phyloP scores from a whole-genome alignment of 2,113 vertebrate genomes.

The Tiliqua scincoides region DNA sequence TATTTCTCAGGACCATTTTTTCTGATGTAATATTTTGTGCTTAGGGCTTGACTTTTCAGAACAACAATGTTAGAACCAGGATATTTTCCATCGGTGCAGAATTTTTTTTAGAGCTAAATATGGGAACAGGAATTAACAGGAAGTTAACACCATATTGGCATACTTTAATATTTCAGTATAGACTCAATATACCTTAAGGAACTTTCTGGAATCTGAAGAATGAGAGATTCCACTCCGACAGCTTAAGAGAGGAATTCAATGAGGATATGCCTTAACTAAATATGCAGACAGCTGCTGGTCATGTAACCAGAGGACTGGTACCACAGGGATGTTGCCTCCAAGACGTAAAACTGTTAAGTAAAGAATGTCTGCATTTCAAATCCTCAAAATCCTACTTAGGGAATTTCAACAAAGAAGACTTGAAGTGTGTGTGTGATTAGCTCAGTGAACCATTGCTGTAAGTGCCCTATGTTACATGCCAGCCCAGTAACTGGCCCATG shows the following conservation, averaged over 20 bases:
- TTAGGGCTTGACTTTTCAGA: background rate
- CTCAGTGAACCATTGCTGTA: no score
- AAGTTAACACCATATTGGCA: background rate
- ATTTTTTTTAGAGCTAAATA: background rate
- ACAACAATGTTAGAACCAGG: background rate
- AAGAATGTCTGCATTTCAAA: rapidly evolving
- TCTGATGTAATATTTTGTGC: background rate
- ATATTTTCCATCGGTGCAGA: background rate
- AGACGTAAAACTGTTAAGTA: background rate
- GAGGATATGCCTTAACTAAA: background rate
- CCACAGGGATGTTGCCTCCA: background rate
- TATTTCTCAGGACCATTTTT: background rate
- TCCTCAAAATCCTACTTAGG: background rate
- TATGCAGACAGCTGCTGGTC: background rate
- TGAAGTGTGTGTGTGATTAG: no score
- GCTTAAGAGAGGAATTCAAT: background rate
- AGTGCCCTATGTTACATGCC: background rate
- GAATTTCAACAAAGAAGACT: background rate
- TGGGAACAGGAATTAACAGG: background rate
- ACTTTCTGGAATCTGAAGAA: background rate
- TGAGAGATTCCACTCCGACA: background rate
- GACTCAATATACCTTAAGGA: conserved; percentile 1
- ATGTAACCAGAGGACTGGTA: background rate
- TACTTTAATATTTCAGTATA: background rate
- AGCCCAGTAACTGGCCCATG: no score